phyloP scores from a whole-genome alignment of 2,113 vertebrate species.

The Psilopsiagon aurifrons region DNA sequence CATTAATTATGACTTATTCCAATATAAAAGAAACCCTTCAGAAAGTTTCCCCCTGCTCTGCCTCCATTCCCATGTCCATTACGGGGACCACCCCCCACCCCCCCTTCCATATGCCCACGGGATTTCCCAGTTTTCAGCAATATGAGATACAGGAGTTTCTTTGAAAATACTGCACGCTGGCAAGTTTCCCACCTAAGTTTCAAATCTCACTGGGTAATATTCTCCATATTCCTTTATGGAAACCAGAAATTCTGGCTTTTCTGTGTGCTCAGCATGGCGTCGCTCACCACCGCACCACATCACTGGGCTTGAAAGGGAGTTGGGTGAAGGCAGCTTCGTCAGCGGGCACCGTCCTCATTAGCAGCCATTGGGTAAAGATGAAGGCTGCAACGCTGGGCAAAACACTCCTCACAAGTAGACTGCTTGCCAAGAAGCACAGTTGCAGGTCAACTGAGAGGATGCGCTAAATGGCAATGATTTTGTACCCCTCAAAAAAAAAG shows the following conservation, averaged over 20 bases:
- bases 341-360: neutral
- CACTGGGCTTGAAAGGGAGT: neutral
- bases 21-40: constrained; percentile 53
- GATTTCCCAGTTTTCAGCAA: constrained; percentile 64
- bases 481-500: too few species aligned
- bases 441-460: fast-evolving
- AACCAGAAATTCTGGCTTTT: constrained; percentile 60
- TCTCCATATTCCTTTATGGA: constrained; percentile 68
- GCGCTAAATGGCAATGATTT: fast-evolving
- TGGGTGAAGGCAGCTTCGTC: fast-evolving
- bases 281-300: neutral
- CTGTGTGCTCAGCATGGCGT: neutral
- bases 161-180: constrained; percentile 48
- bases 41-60: neutral
- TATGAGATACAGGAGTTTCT: constrained; percentile 58
- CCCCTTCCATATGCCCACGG: neutral
- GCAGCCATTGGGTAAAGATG: fast-evolving
- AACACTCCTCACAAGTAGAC: fast-evolving
- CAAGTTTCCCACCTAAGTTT: constrained; percentile 67
- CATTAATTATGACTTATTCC: constrained; percentile 48
- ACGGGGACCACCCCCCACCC: neutral
- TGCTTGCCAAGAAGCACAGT: neutral
- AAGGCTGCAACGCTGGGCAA: fast-evolving
- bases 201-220: constrained; percentile 68
- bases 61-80: neutral